Percentiles rank a stretch among this genome's conserved stretches.
phyloP scores from a whole-genome alignment of 1,140 invertebrate genomes.

The Fopius arisanus region DNA sequence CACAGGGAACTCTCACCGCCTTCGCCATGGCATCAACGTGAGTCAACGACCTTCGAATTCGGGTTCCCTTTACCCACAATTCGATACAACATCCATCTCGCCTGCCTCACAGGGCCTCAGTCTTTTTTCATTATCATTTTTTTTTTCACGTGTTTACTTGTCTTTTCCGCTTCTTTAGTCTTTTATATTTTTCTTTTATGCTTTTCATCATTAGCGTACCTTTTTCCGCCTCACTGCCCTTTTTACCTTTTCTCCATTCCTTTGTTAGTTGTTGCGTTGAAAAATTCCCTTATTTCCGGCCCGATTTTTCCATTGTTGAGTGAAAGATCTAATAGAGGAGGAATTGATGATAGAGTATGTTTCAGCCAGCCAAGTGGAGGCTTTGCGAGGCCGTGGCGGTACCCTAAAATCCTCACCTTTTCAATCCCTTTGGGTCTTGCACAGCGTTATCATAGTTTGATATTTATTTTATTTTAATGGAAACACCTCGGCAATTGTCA shows the following conservation, averaged over 20 bases:
- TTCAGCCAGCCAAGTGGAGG: slow-evolving; percentile 60
- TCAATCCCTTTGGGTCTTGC: slow-evolving; percentile 43
- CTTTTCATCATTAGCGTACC: background rate
- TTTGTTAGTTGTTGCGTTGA: background rate
- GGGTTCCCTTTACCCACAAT: slow-evolving; percentile 46
- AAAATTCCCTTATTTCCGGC: background rate
- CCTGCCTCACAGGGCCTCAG: slow-evolving; percentile 62
- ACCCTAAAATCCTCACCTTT: slow-evolving; percentile 42
- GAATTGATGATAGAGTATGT: slow-evolving; percentile 59
- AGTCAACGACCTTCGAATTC: slow-evolving; percentile 65
- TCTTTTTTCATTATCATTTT: slow-evolving; percentile 37
- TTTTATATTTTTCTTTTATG: background rate
- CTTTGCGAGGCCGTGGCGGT: slow-evolving; percentile 61
- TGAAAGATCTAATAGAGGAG: background rate
- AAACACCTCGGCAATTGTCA: too few relatives aligned
- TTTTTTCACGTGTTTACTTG: slow-evolving; percentile 3
- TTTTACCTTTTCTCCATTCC: slow-evolving; percentile 12
- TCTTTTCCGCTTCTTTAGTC: slow-evolving; percentile 2
- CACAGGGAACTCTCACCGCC: slow-evolving; percentile 87
- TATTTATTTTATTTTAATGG: background rate
- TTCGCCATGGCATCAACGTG: slow-evolving; percentile 94
- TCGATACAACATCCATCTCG: slow-evolving; percentile 47
- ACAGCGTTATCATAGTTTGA: slow-evolving; percentile 42
- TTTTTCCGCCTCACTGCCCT: slow-evolving; percentile 3
- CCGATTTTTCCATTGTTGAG: slow-evolving; percentile 31